Evolutionary conservation across 1,140 invertebrate species (phyloP), one percentile per base, ranked within the genome.

Genomic region (Phymorhynchus buccinoides): DNA sequence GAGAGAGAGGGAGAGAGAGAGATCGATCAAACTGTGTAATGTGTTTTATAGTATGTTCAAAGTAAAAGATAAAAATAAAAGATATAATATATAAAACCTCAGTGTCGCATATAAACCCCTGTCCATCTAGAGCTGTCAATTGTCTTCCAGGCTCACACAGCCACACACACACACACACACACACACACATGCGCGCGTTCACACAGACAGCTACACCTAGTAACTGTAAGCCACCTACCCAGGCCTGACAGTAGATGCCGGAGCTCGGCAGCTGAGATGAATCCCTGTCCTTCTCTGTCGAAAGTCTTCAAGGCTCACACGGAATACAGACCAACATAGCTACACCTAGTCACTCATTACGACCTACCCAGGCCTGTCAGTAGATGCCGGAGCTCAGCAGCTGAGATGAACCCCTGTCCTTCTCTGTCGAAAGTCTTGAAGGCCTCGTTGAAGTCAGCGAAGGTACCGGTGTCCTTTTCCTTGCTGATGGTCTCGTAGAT

Each of bases 251-350:
- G 96, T 87, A 97, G 98, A 95, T 99, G 98, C 92, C 97, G 96
- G 91, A 99, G 95, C 95, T 99, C 99, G 95, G 97, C 99, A 90
- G 95, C 95, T 92, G 99, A 96, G 96, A 99, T 99, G 91, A 95
- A 96, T 89, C 99, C 99, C 91, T 99, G 97, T 94, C 99, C 98
- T 92, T 96, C 95, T 94, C 99, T 99, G 96, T 99, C 99, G 95
- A 99, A 99, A 91, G 99, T 96, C 94, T 99, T 99, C 94, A 99
- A 95, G 95, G 98, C 99, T n/a, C n/a, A n/a, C n/a, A n/a, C n/a
- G n/a, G n/a, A n/a, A n/a, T n/a, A n/a, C n/a, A n/a, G n/a, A n/a
- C n/a, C n/a, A n/a, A n/a, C n/a, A n/a, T n/a, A n/a, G n/a, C n/a
- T n/a, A 7, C 56, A 14, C 56, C 22, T 27, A 62, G 14, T 27